These are phyloP conservation scores for Callipepla squamata DNA, from an alignment of 2,113 vertebrate genomes.

Conservation along the genomic window DNA sequence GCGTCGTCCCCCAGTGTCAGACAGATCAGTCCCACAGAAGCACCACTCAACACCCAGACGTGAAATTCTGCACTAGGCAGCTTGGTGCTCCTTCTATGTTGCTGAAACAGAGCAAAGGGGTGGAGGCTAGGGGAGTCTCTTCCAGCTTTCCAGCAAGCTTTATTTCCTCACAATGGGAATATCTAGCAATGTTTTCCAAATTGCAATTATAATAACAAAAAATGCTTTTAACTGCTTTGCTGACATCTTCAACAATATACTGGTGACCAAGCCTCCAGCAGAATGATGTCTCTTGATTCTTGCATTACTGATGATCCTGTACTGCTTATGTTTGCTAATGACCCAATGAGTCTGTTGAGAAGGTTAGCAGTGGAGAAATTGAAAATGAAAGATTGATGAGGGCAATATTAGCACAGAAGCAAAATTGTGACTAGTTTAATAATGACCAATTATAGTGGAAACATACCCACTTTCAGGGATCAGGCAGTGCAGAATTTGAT, in stretches of 20 bases:
- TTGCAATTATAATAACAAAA: not conserved
- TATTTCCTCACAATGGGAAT: not conserved
- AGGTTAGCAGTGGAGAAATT: not conserved
- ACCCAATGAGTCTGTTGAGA: not conserved
- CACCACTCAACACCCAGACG: not conserved
- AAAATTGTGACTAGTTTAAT: not conserved
- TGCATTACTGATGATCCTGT: not conserved
- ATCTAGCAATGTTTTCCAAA: not conserved
- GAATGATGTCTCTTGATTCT: not conserved
- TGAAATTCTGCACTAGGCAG: not conserved
- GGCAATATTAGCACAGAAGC: not conserved
- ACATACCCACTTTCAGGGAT: not conserved
- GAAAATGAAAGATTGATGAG: not conserved
- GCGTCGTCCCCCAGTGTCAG: accelerated
- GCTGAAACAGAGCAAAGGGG: not conserved
- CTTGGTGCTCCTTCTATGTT: not conserved
- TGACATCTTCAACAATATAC: not conserved
- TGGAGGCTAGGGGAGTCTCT: not conserved
- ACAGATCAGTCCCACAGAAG: not conserved
- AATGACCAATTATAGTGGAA: not conserved
- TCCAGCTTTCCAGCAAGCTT: not conserved
- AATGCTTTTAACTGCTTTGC: not conserved
- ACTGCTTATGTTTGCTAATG: not conserved
- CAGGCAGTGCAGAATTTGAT: not conserved
- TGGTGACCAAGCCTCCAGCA: not conserved